These are phyloP conservation scores for Pipistrellus pipistrellus DNA, from an alignment of 2,797 vertebrate genomes.

Conservation along the genomic window DNA sequence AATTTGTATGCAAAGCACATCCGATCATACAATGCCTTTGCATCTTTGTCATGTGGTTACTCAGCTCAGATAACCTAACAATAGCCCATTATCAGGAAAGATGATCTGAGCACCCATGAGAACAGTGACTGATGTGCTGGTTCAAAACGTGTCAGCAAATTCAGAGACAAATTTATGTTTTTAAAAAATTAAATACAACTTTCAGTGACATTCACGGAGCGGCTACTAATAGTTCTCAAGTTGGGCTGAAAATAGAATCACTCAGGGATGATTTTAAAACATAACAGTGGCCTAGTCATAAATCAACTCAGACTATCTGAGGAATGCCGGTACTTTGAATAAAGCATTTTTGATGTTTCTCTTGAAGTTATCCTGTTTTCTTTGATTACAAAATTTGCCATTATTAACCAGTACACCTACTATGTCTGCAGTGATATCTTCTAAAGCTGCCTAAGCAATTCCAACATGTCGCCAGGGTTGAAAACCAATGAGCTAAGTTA, in stretches of 20 bases:
- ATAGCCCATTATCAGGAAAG: constrained; percentile 12
- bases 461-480: not conserved
- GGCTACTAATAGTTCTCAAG: not conserved
- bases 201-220: not conserved
- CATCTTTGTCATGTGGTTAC: not conserved
- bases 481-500: not conserved
- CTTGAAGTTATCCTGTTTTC: too few species aligned
- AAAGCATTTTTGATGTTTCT: too few species aligned
- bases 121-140: not conserved
- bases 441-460: not conserved
- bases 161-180: constrained; percentile 31
- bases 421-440: not conserved
- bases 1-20: constrained; percentile 2
- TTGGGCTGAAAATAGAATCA: not conserved
- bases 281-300: not conserved
- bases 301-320: not conserved
- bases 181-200: not conserved
- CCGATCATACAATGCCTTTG: not conserved
- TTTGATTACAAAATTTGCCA: too few species aligned
- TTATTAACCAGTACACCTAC: too few species aligned
- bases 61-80: constrained; percentile 4
- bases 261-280: not conserved
- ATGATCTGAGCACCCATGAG: not conserved
- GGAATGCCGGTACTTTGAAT: too few species aligned
- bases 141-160: not conserved